Percentiles rank a stretch among this genome's conserved stretches.
These are phyloP conservation scores for Helicolenus hilgendorfi DNA, from an alignment of 2,797 vertebrate species.

Conservation along the genomic window DNA sequence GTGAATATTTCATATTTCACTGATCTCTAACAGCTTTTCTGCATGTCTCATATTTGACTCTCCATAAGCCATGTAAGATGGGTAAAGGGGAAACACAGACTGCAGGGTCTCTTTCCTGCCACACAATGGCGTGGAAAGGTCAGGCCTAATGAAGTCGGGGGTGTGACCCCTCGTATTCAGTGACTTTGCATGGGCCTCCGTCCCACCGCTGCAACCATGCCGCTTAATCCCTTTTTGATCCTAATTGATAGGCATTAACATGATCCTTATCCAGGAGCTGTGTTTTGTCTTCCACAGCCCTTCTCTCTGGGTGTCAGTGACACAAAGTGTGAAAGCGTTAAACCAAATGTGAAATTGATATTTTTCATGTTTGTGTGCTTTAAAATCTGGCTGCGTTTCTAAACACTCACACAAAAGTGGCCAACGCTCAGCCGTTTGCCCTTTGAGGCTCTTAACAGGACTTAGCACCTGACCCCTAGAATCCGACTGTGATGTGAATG, in stretches of 20 bases:
- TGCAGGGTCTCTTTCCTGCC: constrained; percentile 81
- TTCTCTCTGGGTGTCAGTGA: constrained; percentile 86
- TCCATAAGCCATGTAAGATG: constrained; percentile 73
- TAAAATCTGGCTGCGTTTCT: constrained; percentile 73
- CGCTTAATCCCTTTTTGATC: constrained; percentile 91
- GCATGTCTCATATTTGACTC: constrained; percentile 79
- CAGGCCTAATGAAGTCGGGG: constrained; percentile 93
- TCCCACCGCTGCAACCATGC: constrained; percentile 83
- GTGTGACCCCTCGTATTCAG: constrained; percentile 93
- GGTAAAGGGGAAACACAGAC: constrained; percentile 70
- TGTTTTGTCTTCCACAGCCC: constrained; percentile 89
- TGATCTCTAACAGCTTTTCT: constrained; percentile 82
- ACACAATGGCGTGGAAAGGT: constrained; percentile 90
- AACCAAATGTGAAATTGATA: constrained; percentile 93
- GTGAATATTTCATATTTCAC: constrained; percentile 88
- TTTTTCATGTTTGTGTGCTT: constrained; percentile 89
- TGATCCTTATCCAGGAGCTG: constrained; percentile 88
- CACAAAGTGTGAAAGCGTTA: constrained; percentile 90
- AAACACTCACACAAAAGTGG: constrained; percentile 78
- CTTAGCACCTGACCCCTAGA: constrained; percentile 86
- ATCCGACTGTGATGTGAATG: constrained; percentile 84
- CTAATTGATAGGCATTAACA: constrained; percentile 93
- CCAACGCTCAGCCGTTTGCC: constrained; percentile 67
- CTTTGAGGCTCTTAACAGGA: constrained; percentile 85
- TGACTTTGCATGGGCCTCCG: constrained; percentile 85